A percentile compares a stretch with the other conserved stretches of the same genome.
These are phyloP conservation scores for Gonatopus flavifemur DNA, from an alignment of 1,140 invertebrate genomes.

Conservation along the genomic window DNA sequence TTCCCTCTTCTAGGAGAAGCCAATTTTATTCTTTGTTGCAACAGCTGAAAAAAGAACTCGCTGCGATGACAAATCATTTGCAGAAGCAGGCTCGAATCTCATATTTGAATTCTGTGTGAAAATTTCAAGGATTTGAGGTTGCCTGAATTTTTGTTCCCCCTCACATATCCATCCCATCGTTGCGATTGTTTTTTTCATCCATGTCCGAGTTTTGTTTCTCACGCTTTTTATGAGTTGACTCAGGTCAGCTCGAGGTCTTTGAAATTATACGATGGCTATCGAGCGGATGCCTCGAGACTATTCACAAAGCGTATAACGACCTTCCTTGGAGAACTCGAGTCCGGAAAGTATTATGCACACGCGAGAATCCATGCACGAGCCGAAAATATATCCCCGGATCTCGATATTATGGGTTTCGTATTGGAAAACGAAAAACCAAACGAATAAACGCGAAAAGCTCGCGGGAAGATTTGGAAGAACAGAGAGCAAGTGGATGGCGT, in stretches of 20 bases:
- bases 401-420: conserved; percentile 7
- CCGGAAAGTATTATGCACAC: conserved; percentile 12
- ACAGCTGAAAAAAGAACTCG: too few species aligned
- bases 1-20: too few species aligned
- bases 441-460: not conserved
- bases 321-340: conserved; percentile 12
- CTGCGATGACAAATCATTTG: not conserved
- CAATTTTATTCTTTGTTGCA: too few species aligned
- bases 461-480: conserved; percentile 5
- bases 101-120: not conserved
- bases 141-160: conserved; percentile 12
- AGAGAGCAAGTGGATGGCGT: too few species aligned
- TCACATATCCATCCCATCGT: conserved; percentile 4
- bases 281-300: conserved; percentile 22
- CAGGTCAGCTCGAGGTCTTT: conserved; percentile 32
- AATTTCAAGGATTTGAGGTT: conserved; percentile 9
- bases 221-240: conserved; percentile 29
- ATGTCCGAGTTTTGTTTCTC: too few species aligned
- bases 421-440: conserved; percentile 14
- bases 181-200: too few species aligned
- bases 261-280: conserved; percentile 29
- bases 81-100: conserved; percentile 1
- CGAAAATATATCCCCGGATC: conserved; percentile 11
- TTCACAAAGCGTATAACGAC: conserved; percentile 22
- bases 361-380: conserved; percentile 14